A percentile compares a stretch with the other conserved stretches of the same genome.
Evolutionary conservation across 1,140 invertebrate species (phyloP).

Genomic region (Cydia pomonella): DNA sequence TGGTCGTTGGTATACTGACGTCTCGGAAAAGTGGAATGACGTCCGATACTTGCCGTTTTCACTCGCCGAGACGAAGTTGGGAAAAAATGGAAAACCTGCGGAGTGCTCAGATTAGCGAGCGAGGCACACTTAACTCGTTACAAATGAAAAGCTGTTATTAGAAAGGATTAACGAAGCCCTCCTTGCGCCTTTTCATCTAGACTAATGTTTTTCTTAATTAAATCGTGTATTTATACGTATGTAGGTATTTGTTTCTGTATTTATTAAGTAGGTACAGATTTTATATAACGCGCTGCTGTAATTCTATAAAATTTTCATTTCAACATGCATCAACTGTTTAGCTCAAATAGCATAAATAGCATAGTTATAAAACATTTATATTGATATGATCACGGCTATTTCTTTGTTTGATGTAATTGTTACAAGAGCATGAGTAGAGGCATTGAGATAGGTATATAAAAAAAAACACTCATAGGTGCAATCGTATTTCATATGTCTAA

Average conservation of each 20-base stretch:
- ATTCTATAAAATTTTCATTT: too few relatives aligned
- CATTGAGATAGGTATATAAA: too few relatives aligned
- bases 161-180: neutral
- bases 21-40: conserved; percentile 78
- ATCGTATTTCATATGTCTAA: too few relatives aligned
- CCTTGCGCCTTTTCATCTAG: neutral
- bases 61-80: conserved; percentile 68
- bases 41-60: conserved; percentile 73
- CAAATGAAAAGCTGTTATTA: conserved; percentile 19
- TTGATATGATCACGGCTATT: too few relatives aligned
- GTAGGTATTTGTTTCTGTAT: neutral
- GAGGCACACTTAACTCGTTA: conserved; percentile 1
- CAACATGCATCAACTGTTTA: too few relatives aligned
- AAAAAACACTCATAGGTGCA: too few relatives aligned
- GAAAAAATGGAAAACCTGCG: conserved; percentile 62
- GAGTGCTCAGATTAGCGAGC: conserved; percentile 37
- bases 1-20: conserved; percentile 63
- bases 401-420: too few relatives aligned
- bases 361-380: too few relatives aligned
- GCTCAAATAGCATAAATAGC: too few relatives aligned
- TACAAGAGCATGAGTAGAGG: too few relatives aligned
- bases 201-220: neutral
- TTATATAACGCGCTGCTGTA: too few relatives aligned
- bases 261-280: too few relatives aligned
- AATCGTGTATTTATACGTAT: neutral